Evolutionary conservation across 1,140 invertebrate species (phyloP).

Genomic region (Palaemon carinicauda): DNA sequence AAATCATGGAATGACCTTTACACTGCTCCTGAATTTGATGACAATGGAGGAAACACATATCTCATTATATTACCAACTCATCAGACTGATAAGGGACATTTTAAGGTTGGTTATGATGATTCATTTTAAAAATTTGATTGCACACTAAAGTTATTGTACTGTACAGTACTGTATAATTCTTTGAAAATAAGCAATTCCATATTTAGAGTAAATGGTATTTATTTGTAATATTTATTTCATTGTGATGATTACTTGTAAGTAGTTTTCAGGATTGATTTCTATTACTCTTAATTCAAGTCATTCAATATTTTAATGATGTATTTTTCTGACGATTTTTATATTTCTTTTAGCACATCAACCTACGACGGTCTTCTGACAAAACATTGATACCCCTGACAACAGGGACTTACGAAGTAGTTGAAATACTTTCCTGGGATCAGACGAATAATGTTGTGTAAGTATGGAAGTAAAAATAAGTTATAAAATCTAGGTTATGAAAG

Average conservation of each 20-base stretch:
- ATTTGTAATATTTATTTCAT: too few species aligned
- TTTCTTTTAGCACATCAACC: conserved; percentile 70
- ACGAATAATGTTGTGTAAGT: conserved; percentile 74
- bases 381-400: conserved; percentile 72
- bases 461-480: too few species aligned
- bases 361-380: conserved; percentile 66
- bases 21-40: conserved; percentile 68
- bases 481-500: too few species aligned
- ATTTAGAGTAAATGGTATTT: too few species aligned
- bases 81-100: conserved; percentile 50
- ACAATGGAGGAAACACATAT: conserved; percentile 40
- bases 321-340: neutral
- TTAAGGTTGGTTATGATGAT: conserved; percentile 38
- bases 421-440: conserved; percentile 81
- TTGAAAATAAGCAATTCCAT: too few species aligned
- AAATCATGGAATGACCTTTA: conserved; percentile 73
- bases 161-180: too few species aligned
- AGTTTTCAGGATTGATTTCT: too few species aligned
- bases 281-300: too few species aligned
- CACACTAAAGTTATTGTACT: too few species aligned
- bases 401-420: conserved; percentile 79
- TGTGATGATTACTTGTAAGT: too few species aligned
- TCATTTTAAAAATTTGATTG: neutral
- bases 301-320: neutral
- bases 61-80: conserved; percentile 52